phyloP scores from a whole-genome alignment of 2,888 invertebrate species.

The Nemoura dubitans region DNA sequence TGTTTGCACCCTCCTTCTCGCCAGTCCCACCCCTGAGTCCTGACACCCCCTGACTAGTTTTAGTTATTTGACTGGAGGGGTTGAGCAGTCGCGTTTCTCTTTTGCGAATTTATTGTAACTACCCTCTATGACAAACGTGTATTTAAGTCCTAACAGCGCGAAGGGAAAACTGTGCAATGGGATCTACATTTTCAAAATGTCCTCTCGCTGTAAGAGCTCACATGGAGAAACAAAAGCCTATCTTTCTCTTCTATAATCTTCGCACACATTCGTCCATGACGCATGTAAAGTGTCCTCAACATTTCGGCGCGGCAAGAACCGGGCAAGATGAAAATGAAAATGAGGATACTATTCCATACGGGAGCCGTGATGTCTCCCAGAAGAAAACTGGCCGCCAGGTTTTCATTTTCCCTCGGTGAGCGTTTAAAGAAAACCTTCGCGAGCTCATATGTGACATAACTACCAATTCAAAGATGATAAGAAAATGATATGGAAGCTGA shows the following conservation, averaged over 20 bases:
- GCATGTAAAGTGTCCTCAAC: not conserved
- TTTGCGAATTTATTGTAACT: conserved; percentile 52
- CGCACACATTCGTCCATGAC: not conserved
- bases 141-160: conserved; percentile 23
- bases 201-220: not conserved
- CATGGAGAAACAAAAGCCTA: not conserved
- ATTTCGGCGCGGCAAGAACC: not conserved
- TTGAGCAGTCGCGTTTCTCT: conserved; percentile 34
- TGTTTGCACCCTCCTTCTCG: conserved; percentile 50
- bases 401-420: not conserved
- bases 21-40: conserved; percentile 18
- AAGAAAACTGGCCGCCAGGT: not conserved
- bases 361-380: not conserved
- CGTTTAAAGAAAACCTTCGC: not conserved
- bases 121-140: conserved; percentile 43
- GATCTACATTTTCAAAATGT: not conserved
- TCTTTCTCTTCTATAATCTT: not conserved
- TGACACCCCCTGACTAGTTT: conserved; percentile 27
- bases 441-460: not conserved
- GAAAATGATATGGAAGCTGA: not conserved
- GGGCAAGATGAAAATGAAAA: conserved; percentile 17
- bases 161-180: not conserved
- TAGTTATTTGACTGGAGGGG: conserved; percentile 31
- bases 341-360: not conserved
- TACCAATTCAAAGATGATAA: not conserved